Conservation (phyloP, 2,797 vertebrate genomes). For the Neosalanx taihuensis region DNA sequence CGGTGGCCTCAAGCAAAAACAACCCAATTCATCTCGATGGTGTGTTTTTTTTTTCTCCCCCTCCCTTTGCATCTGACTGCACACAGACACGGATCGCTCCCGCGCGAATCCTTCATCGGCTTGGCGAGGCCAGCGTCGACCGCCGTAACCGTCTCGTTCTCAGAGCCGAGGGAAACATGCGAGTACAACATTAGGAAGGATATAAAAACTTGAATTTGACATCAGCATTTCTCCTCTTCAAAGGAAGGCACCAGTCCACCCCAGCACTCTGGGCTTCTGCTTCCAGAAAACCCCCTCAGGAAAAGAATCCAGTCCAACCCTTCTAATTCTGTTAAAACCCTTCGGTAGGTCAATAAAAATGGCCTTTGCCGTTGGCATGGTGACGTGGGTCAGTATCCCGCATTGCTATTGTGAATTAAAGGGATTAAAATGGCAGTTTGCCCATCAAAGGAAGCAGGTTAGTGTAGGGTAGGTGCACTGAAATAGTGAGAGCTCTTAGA, state of each 20-base stretch:
- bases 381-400: constrained; percentile 42
- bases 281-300: neutral
- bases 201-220: neutral
- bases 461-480: neutral
- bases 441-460: constrained; percentile 40
- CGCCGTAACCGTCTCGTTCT: too few relatives aligned
- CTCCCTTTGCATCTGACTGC: neutral
- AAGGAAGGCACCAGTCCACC: neutral
- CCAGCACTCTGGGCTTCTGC: constrained; percentile 7
- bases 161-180: neutral
- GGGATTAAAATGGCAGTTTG: constrained; percentile 67
- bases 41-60: constrained; percentile 11
- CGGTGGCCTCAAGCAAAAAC: constrained; percentile 26
- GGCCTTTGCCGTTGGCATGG: constrained; percentile 8
- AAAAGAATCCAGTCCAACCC: neutral
- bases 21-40: constrained; percentile 24
- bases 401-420: constrained; percentile 57
- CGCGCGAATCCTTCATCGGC: constrained; percentile 9
- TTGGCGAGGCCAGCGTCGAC: constrained; percentile 6
- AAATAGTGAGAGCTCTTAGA: too few relatives aligned
- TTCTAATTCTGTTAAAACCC: constrained; percentile 38
- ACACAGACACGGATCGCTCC: constrained; percentile 32
- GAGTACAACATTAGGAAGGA: constrained; percentile 7
- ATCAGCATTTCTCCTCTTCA: neutral
- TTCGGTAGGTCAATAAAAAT: constrained; percentile 14